Conservation (phyloP, 1,140 invertebrate genomes). For the Eriocheir sinensis region DNA sequence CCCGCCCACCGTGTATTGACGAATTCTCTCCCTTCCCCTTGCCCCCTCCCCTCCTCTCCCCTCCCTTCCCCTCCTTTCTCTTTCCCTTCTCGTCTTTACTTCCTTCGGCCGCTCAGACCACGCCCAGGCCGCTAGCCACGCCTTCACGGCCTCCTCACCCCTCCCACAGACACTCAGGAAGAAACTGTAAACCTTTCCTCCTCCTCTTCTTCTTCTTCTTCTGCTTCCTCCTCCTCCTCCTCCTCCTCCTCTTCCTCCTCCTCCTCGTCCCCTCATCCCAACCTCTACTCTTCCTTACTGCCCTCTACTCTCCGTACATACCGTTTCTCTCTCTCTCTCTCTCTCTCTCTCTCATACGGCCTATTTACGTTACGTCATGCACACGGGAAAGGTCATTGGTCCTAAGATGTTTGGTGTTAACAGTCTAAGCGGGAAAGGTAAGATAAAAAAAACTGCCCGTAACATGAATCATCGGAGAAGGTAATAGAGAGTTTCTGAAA, state of each 20-base stretch:
- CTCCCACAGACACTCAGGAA: background rate
- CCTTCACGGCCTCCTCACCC: background rate
- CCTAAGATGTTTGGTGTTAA: too few relatives aligned
- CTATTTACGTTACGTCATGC: too few relatives aligned
- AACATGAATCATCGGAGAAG: too few relatives aligned
- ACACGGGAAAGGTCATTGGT: too few relatives aligned
- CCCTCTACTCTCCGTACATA: too few relatives aligned
- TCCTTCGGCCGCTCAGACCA: background rate
- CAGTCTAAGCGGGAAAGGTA: too few relatives aligned
- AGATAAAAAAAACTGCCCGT: too few relatives aligned
- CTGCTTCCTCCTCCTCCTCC: background rate
- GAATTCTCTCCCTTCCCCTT: conserved; percentile 13
- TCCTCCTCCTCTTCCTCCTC: background rate
- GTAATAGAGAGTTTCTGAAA: too few relatives aligned
- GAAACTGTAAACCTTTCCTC: background rate
- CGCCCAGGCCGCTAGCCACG: background rate
- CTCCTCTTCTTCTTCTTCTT: background rate
- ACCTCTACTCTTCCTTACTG: background rate
- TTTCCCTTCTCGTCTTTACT: background rate
- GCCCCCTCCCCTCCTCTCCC: background rate
- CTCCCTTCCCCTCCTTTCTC: background rate
- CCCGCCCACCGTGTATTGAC: conserved; percentile 2
- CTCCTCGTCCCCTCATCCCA: background rate
- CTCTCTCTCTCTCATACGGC: background rate
- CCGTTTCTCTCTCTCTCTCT: background rate